A percentile compares a stretch with the other conserved stretches of the same genome.
phyloP scores from a whole-genome alignment of 2,888 invertebrate genomes.

The Zaprionus bogoriensis region DNA sequence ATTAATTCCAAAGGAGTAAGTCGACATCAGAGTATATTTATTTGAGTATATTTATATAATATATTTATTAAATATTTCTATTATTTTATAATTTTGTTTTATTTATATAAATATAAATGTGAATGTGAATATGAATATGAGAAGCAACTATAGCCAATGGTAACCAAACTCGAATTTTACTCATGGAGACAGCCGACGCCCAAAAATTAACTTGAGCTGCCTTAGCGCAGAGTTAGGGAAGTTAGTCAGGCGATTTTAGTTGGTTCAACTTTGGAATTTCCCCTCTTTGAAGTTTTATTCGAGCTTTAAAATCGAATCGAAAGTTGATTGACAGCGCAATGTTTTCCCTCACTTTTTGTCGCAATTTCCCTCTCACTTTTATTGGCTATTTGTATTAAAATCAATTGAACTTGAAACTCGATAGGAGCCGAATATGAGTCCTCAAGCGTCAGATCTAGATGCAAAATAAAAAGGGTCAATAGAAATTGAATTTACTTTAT shows the following conservation, averaged over 20 bases:
- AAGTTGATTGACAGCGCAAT: not conserved
- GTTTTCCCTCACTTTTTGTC: not conserved
- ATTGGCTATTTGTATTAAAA: slow-evolving; percentile 19
- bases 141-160: too few species aligned
- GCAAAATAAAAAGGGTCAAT: slow-evolving; percentile 18
- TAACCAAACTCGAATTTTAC: too few species aligned
- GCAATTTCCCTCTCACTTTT: slow-evolving; percentile 6
- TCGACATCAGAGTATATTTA: too few species aligned
- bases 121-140: too few species aligned
- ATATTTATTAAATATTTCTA: too few species aligned
- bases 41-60: too few species aligned
- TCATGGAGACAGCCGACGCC: too few species aligned
- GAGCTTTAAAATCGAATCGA: not conserved
- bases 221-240: too few species aligned
- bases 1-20: too few species aligned
- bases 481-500: slow-evolving; percentile 13
- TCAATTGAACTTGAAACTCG: slow-evolving; percentile 18
- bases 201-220: too few species aligned
- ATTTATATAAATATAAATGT: too few species aligned
- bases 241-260: not conserved
- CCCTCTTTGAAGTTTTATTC: not conserved
- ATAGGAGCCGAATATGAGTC: not conserved
- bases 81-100: too few species aligned
- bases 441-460: not conserved
- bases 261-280: not conserved